phyloP scores from a whole-genome alignment of 2,888 invertebrate species.

The Phengaris arion region DNA sequence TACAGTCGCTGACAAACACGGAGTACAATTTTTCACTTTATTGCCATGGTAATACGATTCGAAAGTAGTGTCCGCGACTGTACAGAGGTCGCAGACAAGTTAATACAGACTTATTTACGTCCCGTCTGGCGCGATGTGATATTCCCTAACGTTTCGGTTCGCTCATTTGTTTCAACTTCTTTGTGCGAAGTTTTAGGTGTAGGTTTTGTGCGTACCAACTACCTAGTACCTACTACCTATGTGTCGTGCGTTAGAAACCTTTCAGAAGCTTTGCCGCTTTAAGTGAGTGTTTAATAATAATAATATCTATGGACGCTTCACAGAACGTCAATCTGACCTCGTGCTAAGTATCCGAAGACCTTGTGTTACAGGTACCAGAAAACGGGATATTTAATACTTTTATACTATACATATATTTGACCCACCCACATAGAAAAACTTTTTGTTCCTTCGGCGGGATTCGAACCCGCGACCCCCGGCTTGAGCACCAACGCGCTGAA shows the following conservation, averaged over 20 bases:
- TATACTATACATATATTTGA: too few relatives aligned
- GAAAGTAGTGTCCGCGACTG: slow-evolving; percentile 36
- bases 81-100: slow-evolving; percentile 72
- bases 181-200: slow-evolving; percentile 45
- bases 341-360: too few relatives aligned
- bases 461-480: too few relatives aligned
- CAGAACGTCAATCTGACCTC: too few relatives aligned
- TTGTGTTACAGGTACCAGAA: too few relatives aligned
- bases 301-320: too few relatives aligned
- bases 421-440: too few relatives aligned
- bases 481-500: too few relatives aligned
- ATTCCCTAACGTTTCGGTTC: slow-evolving; percentile 66
- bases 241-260: background rate
- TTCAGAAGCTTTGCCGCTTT: background rate
- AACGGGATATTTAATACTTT: too few relatives aligned
- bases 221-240: background rate
- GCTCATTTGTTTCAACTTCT: slow-evolving; percentile 45
- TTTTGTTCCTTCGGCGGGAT: too few relatives aligned
- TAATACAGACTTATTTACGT: slow-evolving; percentile 76
- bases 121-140: slow-evolving; percentile 72
- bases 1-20: background rate
- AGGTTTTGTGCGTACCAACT: slow-evolving; percentile 1
- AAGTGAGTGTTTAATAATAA: background rate
- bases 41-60: slow-evolving; percentile 35
- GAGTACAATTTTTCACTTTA: slow-evolving; percentile 20